Conservation (phyloP, 2,113 vertebrate species). For the Callorhinus ursinus region DNA sequence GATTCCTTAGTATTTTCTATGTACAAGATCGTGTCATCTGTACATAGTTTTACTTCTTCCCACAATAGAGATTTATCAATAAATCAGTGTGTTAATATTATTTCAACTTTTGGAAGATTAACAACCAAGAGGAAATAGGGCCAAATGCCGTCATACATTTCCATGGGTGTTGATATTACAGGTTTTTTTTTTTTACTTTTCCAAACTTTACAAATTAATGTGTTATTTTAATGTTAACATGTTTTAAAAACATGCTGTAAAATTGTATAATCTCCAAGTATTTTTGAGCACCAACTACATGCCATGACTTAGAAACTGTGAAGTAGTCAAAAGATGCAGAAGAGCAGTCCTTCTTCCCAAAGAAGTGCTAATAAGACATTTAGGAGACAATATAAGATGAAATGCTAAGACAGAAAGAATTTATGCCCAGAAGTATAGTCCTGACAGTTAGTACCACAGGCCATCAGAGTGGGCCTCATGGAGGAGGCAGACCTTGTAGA, state of each 20-base stretch:
- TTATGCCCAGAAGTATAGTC: not conserved
- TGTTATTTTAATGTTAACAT: not conserved
- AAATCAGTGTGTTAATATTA: not conserved
- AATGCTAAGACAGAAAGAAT: not conserved
- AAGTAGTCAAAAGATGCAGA: not conserved
- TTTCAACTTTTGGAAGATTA: slow-evolving; percentile 17
- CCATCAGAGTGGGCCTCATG: not conserved
- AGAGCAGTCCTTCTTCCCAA: not conserved
- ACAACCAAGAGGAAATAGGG: not conserved
- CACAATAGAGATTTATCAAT: not conserved
- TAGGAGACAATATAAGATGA: not conserved
- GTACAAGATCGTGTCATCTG: not conserved
- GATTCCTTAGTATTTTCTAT: not conserved
- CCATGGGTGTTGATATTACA: not conserved
- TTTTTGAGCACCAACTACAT: not conserved
- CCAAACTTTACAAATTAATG: not conserved
- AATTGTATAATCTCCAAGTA: not conserved
- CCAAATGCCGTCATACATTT: not conserved
- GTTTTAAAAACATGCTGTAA: not conserved
- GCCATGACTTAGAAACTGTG: not conserved
- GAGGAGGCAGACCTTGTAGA: not conserved
- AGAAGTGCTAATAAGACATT: not conserved
- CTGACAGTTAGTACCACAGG: not conserved
- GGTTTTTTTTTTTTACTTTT: not conserved
- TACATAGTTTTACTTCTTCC: not conserved